Base-by-base conservation (phyloP, 1,140 invertebrate genomes). In the Pseudobourletiella spinata region DNA sequence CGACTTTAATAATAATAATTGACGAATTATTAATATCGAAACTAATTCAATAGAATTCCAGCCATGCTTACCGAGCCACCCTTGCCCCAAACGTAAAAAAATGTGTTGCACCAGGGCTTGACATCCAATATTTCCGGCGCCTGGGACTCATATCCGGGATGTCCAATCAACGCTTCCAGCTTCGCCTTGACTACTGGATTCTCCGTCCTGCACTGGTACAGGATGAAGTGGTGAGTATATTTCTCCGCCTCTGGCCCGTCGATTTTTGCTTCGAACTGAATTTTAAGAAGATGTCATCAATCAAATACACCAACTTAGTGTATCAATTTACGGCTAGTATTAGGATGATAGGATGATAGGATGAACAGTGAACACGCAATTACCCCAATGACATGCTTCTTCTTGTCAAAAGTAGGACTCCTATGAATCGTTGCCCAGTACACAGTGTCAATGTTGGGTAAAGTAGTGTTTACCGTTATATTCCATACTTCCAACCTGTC, bases 351-450 rank as follows among this genome's bases (percentile, higher is more conserved):
- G 22, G 25, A 50, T 8, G 18, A 4, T 16, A 30, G n/a, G 6
- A 6, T 22, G 24, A 25, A 4, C 29, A 39, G 28, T 39, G 3
- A 28, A 35, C 6, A 2, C 30, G 25, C 3, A 74, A 75, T 78
- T 73, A 82, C 79, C 58, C 87, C 88, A 60, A 89, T 82, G 72
- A 90, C 88, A 67, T 91, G 88, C 70, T 89, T 84, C 70, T 89
- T 90, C 14, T 73, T 74, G 0, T 77, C 75, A 1, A 89, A 70
- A 0, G 73, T 69, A 0, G 88, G 87, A 0, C 83, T 82, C 75
- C 84, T 85, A 73, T 90, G 87, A 18, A 91, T 86, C 75, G 89
- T 90, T 72, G 87, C 89, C 87, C 87, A 90, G 72, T 91, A 91
- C 0, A 86, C 74, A 0, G 87, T 89, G 44, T 87, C 55, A 3